Percentiles rank a stretch among this genome's conserved stretches.
phyloP scores from a whole-genome alignment of 2,888 invertebrate species.

The Thecocarcelia acutangulata region DNA sequence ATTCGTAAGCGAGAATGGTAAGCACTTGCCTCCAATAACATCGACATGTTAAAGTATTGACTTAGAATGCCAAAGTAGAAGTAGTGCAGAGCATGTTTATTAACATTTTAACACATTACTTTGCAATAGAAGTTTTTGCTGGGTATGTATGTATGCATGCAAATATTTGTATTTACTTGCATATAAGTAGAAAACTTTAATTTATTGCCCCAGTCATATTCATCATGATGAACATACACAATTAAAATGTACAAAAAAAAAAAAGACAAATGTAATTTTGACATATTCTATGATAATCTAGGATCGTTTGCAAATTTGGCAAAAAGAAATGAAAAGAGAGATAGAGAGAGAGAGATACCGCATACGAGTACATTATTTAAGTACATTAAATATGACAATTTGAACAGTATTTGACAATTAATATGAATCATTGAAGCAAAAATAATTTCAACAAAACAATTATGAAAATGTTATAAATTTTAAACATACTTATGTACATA shows the following conservation, averaged over 20 bases:
- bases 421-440: conserved; percentile 66
- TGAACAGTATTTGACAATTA: conserved; percentile 63
- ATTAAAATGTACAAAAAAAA: no score
- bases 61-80: no score
- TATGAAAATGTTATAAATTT: conserved; percentile 59
- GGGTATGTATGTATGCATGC: no score
- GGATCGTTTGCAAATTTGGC: conserved; percentile 3
- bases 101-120: no score
- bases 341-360: background rate
- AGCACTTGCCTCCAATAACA: no score
- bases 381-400: conserved; percentile 25
- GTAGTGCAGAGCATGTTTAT: no score
- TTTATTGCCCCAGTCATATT: background rate
- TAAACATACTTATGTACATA: background rate
- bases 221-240: background rate
- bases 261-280: no score
- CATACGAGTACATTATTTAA: background rate
- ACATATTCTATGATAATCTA: background rate
- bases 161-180: no score
- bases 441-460: conserved; percentile 68
- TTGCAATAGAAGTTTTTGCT: no score
- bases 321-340: background rate
- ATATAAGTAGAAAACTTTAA: no score
- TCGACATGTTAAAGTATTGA: no score
- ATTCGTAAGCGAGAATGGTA: no score